Evolutionary conservation across 2,888 invertebrate genomes (phyloP).

Genomic region (Eupithecia abbreviata): DNA sequence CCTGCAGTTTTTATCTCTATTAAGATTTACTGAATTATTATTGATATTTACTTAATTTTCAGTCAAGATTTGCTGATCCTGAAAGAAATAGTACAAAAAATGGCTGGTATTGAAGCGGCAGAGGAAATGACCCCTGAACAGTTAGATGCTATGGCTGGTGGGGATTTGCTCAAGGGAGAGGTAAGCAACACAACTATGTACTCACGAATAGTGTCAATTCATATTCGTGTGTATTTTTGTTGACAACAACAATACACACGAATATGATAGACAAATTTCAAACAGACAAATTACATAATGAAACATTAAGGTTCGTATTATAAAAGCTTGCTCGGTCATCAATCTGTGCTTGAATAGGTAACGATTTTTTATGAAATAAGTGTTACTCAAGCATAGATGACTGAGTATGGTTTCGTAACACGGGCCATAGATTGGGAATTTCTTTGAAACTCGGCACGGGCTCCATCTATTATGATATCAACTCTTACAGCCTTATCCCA

Average conservation of each 20-base stretch:
- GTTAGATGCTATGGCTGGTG: conserved; percentile 98
- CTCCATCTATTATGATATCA: not conserved
- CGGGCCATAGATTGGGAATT: not conserved
- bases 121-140: conserved; percentile 99
- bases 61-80: conserved; percentile 95
- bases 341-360: too few relatives aligned
- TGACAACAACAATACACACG: not conserved
- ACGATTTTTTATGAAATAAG: too few relatives aligned
- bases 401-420: too few relatives aligned
- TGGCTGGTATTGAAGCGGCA: conserved; percentile 99
- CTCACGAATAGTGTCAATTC: not conserved
- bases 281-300: not conserved
- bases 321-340: too few relatives aligned
- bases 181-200: conserved; percentile 75
- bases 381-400: too few relatives aligned
- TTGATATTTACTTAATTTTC: conserved; percentile 37
- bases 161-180: conserved; percentile 97
- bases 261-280: not conserved
- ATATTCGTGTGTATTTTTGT: too few relatives aligned
- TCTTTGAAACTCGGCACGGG: not conserved
- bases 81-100: conserved; percentile 99
- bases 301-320: too few relatives aligned
- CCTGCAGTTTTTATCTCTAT: not conserved
- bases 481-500: too few relatives aligned
- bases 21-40: not conserved